Base-by-base conservation (phyloP, 2,888 invertebrate genomes). In the Drosophila longiperda region DNA sequence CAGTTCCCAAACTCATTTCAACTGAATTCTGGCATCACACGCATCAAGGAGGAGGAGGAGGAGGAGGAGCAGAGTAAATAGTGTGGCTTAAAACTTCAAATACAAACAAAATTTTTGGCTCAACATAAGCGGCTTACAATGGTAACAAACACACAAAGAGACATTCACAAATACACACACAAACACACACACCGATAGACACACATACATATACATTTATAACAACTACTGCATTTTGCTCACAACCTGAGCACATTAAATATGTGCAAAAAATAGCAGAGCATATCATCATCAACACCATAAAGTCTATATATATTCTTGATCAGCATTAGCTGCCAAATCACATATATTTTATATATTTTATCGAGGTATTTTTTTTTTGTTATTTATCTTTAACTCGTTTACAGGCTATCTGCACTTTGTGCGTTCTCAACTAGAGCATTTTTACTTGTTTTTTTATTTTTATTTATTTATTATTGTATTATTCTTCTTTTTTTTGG, bases 31-130 rank as follows among this genome's bases (percentile, higher is more conserved):
- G 55, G 29, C 40, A 45, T 33, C n/a, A n/a, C n/a, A n/a, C 29
- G n/a, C 17, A 29, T 29, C 6, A 4, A 26, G 29, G 29, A 29
- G 29, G 29, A 29, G 29, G 29, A 29, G 6, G 29, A 29, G 29
- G 29, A 26, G 3, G 29, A 29, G 20, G 26, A 12, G 9, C 26
- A 54, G 17, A 54, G 26, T 29, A 26, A 17, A 57, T 57, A 57
- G 54, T 82, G 85, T 76, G 88, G 89, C 89, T 87, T 85, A 87
- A 82, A 89, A 83, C 75, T 83, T 85, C 73, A 77, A 85, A 89
- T 73, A 68, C 78, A 87, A 89, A 84, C 73, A 87, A 75, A 65
- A 87, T 71, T 80, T 89, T 77, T 87, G 73, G 82, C 75, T 77
- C 77, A 75, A 72, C 72, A 72, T 87, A 87, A 87, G 89, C 87